These are phyloP conservation scores for Tadarida brasiliensis DNA, from an alignment of 2,797 vertebrate species.

Conservation along the genomic window DNA sequence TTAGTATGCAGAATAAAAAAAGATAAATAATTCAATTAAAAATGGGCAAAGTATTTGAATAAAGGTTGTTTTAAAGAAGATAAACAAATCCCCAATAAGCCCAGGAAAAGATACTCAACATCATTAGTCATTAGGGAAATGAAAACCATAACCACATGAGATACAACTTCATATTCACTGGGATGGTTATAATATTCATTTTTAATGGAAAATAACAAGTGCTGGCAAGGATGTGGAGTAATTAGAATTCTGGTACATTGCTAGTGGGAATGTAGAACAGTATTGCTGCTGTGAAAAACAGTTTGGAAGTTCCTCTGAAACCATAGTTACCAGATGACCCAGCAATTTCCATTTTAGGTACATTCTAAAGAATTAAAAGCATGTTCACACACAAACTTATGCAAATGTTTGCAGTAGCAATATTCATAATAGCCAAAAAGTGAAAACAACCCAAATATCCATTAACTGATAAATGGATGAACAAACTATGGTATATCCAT, in stretches of 20 bases:
- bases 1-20: slow-evolving; percentile 1
- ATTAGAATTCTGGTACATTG: not conserved
- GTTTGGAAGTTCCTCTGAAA: not conserved
- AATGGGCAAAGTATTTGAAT: not conserved
- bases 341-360: not conserved
- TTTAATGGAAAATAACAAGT: not conserved
- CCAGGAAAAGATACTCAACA: not conserved
- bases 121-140: not conserved
- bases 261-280: not conserved
- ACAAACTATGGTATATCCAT: not conserved
- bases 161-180: not conserved
- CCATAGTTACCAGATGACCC: not conserved
- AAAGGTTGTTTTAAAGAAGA: slow-evolving; percentile 18
- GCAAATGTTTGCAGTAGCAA: not conserved
- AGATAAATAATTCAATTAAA: not conserved
- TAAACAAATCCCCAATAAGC: not conserved
- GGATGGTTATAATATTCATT: not conserved
- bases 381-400: not conserved
- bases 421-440: not conserved
- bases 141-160: slow-evolving; percentile 22
- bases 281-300: not conserved
- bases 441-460: not conserved
- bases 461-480: not conserved
- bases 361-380: not conserved
- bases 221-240: not conserved